These are phyloP conservation scores for Leiothrix lutea DNA, from an alignment of 2,113 vertebrate species.

Conservation along the genomic window DNA sequence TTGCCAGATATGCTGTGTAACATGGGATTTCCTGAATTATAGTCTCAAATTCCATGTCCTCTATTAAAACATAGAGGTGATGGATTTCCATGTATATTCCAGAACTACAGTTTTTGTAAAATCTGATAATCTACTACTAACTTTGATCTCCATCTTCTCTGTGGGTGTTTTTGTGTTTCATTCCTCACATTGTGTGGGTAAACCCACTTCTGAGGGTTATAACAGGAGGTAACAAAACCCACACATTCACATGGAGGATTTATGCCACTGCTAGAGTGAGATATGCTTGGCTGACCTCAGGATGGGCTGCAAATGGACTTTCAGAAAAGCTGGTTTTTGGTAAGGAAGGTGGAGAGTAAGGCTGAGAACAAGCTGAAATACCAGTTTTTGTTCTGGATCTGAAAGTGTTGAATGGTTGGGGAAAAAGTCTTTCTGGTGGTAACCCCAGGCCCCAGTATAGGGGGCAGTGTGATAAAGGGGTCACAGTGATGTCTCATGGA, in stretches of 20 bases:
- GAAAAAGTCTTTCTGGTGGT: neutral
- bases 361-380: neutral
- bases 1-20: constrained; percentile 6
- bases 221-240: neutral
- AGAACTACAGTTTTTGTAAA: neutral
- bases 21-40: neutral
- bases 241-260: neutral
- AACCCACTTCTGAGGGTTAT: neutral
- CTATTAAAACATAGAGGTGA: neutral
- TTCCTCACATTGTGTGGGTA: neutral
- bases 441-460: rapidly evolving
- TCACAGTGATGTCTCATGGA: neutral
- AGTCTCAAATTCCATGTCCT: neutral
- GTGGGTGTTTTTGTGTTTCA: neutral
- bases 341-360: neutral
- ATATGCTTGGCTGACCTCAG: neutral
- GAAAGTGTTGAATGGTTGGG: neutral
- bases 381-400: neutral
- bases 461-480: neutral
- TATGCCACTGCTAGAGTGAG: neutral
- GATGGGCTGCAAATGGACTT: neutral
- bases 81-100: neutral
- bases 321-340: neutral
- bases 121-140: neutral
- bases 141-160: neutral